Evolutionary conservation across 2,113 vertebrate species (phyloP), one percentile per base, ranked within the genome.

Genomic region (Anarrhichthys ocellatus): DNA sequence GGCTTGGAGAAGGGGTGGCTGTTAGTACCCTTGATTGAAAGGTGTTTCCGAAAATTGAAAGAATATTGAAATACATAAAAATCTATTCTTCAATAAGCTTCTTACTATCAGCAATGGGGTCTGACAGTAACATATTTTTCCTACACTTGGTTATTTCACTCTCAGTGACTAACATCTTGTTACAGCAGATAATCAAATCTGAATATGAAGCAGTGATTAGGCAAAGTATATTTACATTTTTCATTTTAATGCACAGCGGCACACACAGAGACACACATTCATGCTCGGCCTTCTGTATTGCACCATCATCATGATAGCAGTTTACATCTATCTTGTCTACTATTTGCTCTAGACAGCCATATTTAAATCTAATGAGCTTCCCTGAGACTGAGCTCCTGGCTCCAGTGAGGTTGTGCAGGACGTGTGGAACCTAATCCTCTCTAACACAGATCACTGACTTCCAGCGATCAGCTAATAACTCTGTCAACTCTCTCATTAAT

Each of bases 391-490:
- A 81, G 80, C 83, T 87, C 61, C 75, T 79, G 65, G 88, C 88
- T 89, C 78, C 66, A 42, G 74, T 64, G 84, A 90, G 79, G 87
- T 85, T 87, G 82, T 69, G 82, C 36, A 34, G 78, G 81, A 86
- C 44, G 77, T 82, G 86, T 78, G 83, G 68, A 88, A 46, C 71
- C 82, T 92, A 94, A 92, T 93, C 87, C 85, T 78, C 90, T 77
- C 85, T 86, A 79, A 85, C 66, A 86, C 92, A 92, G 89, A 90
- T 90, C 88, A 84, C 88, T 91, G 92, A 92, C 86, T 92, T 89
- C 86, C 84, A 90, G 89, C 76, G 75, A 91, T 87, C 86, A 84
- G 88, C 90, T 93, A 93, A 93, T 92, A 92, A 92, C 90, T 89
- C 83, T 87, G 86, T 88, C 87, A 88, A 50, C 65, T 87, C 84